Base-by-base conservation (phyloP, 1,140 invertebrate genomes). In the Papilio xuthus region DNA sequence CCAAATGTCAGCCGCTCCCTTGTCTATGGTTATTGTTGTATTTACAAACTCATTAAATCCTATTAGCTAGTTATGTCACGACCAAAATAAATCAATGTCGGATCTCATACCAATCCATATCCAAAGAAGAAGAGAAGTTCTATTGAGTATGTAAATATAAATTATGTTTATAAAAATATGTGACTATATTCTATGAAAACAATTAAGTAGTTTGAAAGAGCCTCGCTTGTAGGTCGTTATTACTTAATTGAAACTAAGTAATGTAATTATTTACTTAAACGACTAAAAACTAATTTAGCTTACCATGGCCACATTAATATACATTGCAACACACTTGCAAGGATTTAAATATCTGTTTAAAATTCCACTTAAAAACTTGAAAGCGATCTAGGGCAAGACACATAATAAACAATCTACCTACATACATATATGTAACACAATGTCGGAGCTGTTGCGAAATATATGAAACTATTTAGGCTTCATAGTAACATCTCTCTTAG, bases 1-100 rank as follows among this genome's bases (percentile, higher is more conserved):
- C 53, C 20, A 47, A 76, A 76, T 76, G 74, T 76, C 74, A 76
- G 53, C 50, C 74, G 53, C 32, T 76, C 74, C 53, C 28, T 74
- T 74, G 44, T 74, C 72, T 74, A 53, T 74, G 47, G 72, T 23
- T 72, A 4, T 72, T 32, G 6, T 15, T 67, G 69, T 15, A 18
- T 37, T 69, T n/a, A 69, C 26, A 69, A 32, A 6, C 32, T n/a
- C 67, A 69, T 60, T 60, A 26, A 13, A 26, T 26, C 6, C 9
- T 60, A 60, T 26, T 60, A 26, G 12, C 56, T 60, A 4, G 7
- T 37, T 37, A 7, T 37, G 32, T 37, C 32, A 37, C 32, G 32
- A 37, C 32, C 32, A 3, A 37, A 37, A 37, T 37, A 37, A 37
- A 37, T 37, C 32, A 37, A 37, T 37, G 32, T 37, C 32, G 4